A percentile compares a stretch with the other conserved stretches of the same genome.
Conservation (phyloP, 2,113 vertebrate species). For the Lamprologus ornatipinnis region DNA sequence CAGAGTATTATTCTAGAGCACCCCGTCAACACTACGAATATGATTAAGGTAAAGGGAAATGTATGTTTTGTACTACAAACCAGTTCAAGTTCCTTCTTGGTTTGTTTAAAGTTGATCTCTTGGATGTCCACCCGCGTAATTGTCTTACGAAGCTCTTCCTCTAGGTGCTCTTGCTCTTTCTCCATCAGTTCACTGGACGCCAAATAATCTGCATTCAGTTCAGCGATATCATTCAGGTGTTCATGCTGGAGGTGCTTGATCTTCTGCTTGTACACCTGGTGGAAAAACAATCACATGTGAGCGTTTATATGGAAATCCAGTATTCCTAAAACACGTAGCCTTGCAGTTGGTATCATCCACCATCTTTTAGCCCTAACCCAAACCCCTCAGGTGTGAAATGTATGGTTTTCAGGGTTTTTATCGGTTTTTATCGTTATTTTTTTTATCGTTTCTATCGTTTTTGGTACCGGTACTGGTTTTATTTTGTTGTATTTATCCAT, state of each 20-base stretch:
- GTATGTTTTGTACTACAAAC: conserved; percentile 52
- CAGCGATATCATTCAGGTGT: conserved; percentile 83
- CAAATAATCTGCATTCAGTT: conserved; percentile 71
- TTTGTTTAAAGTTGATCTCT: conserved; percentile 71
- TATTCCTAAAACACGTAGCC: background rate
- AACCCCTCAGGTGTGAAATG: background rate
- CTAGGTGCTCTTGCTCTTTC: conserved; percentile 73
- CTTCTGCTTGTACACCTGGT: conserved; percentile 87
- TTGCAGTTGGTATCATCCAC: background rate
- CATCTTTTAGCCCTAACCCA: background rate
- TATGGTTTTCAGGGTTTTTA: background rate
- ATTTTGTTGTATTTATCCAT: background rate
- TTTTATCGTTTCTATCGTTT: background rate
- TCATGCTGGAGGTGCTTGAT: conserved; percentile 91
- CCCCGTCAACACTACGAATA: background rate
- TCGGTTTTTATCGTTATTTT: fast-evolving
- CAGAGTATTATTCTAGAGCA: background rate
- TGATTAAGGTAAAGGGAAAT: background rate
- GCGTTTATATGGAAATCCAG: background rate
- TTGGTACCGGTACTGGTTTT: background rate
- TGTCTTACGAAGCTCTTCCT: conserved; percentile 65
- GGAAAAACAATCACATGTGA: background rate
- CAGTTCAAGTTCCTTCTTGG: conserved; percentile 75
- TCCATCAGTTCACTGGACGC: conserved; percentile 68
- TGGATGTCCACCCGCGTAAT: conserved; percentile 66